Evolutionary conservation across 2,113 vertebrate genomes (phyloP).

Genomic region (Mormoops blainvillei): DNA sequence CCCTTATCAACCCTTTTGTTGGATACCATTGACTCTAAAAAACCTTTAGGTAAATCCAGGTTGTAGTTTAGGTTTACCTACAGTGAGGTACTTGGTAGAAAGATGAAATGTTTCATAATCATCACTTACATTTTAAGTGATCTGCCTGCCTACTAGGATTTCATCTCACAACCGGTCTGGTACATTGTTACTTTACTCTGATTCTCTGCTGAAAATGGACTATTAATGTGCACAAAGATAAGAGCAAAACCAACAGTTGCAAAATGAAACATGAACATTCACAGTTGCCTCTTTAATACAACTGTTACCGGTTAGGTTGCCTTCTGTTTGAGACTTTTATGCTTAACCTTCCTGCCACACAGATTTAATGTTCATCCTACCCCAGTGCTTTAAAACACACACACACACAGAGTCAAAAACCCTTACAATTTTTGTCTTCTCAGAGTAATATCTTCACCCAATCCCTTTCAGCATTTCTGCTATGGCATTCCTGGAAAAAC

Average conservation of each 20-base stretch:
- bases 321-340: slow-evolving; percentile 16
- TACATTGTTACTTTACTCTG: not conserved
- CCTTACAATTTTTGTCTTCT: not conserved
- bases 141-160: not conserved
- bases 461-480: not conserved
- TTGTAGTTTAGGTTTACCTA: slow-evolving; percentile 28
- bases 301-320: not conserved
- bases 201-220: not conserved
- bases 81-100: not conserved
- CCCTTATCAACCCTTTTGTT: not conserved
- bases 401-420: not conserved
- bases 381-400: not conserved
- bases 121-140: not conserved
- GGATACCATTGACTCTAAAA: not conserved
- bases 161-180: not conserved
- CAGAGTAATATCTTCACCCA: not conserved
- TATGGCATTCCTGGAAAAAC: slow-evolving; percentile 25
- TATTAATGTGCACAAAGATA: not conserved
- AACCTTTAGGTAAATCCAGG: not conserved
- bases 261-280: slow-evolving; percentile 31
- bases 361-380: not conserved
- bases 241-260: not conserved
- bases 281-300: not conserved
- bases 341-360: not conserved
- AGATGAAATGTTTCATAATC: not conserved